These are phyloP conservation scores for Lithosia quadra DNA, from an alignment of 2,888 invertebrate species.

Conservation along the genomic window DNA sequence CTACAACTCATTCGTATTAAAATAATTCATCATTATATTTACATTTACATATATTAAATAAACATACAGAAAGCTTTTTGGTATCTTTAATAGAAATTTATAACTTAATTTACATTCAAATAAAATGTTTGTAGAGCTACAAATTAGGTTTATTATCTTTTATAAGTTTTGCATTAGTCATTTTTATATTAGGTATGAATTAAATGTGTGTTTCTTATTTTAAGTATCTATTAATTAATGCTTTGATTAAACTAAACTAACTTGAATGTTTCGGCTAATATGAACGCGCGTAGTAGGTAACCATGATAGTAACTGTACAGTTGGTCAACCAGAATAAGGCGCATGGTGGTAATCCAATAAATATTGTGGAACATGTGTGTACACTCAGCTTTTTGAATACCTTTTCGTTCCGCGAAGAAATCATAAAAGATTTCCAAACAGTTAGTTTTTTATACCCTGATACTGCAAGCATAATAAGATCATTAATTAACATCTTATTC, in stretches of 20 bases:
- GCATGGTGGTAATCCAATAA: too few relatives aligned
- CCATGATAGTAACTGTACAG: too few relatives aligned
- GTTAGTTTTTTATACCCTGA: not conserved
- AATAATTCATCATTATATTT: constrained; percentile 17
- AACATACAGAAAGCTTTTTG: constrained; percentile 1
- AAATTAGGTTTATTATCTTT: constrained; percentile 6
- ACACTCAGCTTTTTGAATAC: not conserved
- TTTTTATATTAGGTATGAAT: not conserved
- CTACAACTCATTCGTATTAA: constrained; percentile 11
- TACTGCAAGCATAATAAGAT: not conserved
- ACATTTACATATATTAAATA: not conserved
- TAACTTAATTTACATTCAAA: constrained; percentile 1
- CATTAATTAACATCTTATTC: not conserved
- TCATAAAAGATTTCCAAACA: not conserved
- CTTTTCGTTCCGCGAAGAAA: not conserved
- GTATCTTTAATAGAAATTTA: not conserved
- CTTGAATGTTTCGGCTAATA: too few relatives aligned
- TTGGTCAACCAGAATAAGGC: too few relatives aligned
- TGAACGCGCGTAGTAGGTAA: too few relatives aligned
- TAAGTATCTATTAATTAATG: not conserved
- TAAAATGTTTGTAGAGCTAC: not conserved
- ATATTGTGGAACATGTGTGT: too few relatives aligned
- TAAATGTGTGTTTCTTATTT: not conserved
- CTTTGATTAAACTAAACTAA: not conserved
- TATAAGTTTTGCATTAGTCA: not conserved